These are phyloP conservation scores for Parazoanthus darwini DNA, from an alignment of 92 coral and sea anemone genomes.

Conservation along the genomic window DNA sequence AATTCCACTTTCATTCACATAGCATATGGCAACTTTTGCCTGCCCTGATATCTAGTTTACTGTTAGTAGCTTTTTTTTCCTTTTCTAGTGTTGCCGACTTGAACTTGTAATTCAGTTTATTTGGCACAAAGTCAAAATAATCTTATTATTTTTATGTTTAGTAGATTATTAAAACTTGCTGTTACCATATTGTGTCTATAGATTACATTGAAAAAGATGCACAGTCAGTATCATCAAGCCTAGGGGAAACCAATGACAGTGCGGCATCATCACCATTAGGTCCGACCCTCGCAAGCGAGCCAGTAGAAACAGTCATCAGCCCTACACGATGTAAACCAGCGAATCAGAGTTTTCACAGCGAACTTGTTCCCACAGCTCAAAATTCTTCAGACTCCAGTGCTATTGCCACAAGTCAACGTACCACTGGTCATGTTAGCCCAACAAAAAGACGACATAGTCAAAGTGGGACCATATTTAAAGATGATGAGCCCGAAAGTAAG, in stretches of 20 bases:
- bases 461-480: conserved; percentile 57
- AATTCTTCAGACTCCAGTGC: conserved; percentile 7
- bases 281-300: conserved; percentile 35
- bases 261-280: conserved; percentile 78
- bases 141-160: too few relatives aligned
- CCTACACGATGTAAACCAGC: conserved; percentile 12
- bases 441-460: conserved; percentile 75
- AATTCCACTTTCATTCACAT: too few relatives aligned
- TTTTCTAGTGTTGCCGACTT: too few relatives aligned
- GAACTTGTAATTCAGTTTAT: too few relatives aligned
- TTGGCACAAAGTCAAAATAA: too few relatives aligned
- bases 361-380: conserved; percentile 14
- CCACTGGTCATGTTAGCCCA: conserved; percentile 55
- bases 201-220: conserved; percentile 69
- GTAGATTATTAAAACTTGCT: neutral
- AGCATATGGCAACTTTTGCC: too few relatives aligned
- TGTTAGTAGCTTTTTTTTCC: too few relatives aligned
- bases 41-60: too few relatives aligned
- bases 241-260: conserved; percentile 86
- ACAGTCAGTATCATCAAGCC: conserved; percentile 80
- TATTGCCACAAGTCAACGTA: conserved; percentile 8
- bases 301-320: conserved; percentile 37
- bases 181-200: neutral
- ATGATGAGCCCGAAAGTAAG: conserved; percentile 43
- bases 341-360: conserved; percentile 27